Evolutionary conservation across 2,888 invertebrate species (phyloP), one percentile per base, ranked within the genome.

Genomic region (Spodoptera exigua): DNA sequence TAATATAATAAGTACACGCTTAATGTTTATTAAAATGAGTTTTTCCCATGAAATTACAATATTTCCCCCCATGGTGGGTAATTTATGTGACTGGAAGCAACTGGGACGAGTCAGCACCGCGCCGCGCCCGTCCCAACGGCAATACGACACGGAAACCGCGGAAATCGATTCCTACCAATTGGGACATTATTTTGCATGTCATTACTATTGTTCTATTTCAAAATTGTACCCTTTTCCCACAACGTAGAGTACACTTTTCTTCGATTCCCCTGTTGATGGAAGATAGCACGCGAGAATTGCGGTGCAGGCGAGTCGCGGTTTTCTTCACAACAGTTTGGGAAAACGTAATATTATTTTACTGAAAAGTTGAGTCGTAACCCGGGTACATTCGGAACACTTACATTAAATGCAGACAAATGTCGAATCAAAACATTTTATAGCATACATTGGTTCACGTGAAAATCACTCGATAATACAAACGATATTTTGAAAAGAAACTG

Each of bases 131-230:
- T 52, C 57, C 61, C 69, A 60, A 60, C 72, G 61, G 46, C 62
- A 58, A 35, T 17, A 52, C 62, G 70, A 64, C 85, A 84, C 87
- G 83, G 79, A 85, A 85, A 79, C 74, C 61, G 65, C 68, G 78
- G 81, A 84, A 87, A 89, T 89, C 88, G 88, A 90, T 87, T 72
- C 49, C 47, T 21, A 71, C 64, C 64, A 86, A 86, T 83, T 85
- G 75, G 84, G 82, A 86, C 84, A 60, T 69, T 68, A 70, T 76
- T 77, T 67, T 77, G 72, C 76, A 71, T 71, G 56, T 16, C 55
- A 72, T 72, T 53, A 76, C 45, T 46, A 17, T 40, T 56, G 45
- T 52, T 59, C 16, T 47, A 45, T 27, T 54, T 39, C 49, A 27
- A 61, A 52, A 57, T 55, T 44, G 43, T 18, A 59, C 47, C 60